A percentile compares a stretch with the other conserved stretches of the same genome.
Conservation (phyloP, 1,140 invertebrate genomes). For the Magallana angulata region DNA sequence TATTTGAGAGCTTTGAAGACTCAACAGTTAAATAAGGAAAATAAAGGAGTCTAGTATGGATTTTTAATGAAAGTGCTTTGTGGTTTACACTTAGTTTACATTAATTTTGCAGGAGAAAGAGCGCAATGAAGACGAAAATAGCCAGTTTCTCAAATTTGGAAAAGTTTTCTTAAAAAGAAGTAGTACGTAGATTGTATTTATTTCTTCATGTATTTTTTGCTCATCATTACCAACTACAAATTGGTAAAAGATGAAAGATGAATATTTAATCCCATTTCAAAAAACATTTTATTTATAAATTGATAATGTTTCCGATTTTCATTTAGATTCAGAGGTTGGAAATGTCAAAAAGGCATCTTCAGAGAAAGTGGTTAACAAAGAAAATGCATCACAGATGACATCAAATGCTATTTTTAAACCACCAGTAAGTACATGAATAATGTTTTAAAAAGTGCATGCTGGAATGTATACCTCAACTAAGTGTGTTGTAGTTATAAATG, state of each 20-base stretch:
- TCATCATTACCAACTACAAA: too few species aligned
- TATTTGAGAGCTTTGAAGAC: neutral
- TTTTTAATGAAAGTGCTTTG: neutral
- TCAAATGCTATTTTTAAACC: neutral
- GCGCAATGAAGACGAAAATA: slow-evolving; percentile 59
- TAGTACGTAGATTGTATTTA: slow-evolving; percentile 55
- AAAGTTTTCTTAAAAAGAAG: slow-evolving; percentile 69
- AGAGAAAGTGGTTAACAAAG: slow-evolving; percentile 13
- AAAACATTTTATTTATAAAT: too few species aligned
- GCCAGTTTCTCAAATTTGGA: slow-evolving; percentile 71
- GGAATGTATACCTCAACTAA: too few species aligned
- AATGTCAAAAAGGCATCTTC: neutral
- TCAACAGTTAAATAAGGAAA: neutral
- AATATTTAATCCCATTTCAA: too few species aligned
- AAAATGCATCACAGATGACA: neutral
- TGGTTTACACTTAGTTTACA: neutral
- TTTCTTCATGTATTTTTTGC: neutral
- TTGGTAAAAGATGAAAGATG: too few species aligned
- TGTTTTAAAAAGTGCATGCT: neutral
- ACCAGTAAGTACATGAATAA: neutral
- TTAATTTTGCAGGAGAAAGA: slow-evolving; percentile 62
- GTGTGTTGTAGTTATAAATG: neutral
- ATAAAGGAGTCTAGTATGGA: neutral
- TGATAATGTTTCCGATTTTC: too few species aligned
- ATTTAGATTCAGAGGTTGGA: neutral